A percentile compares a stretch with the other conserved stretches of the same genome.
phyloP scores from a whole-genome alignment of 2,113 vertebrate species.

The western clawed frog (Xenopus tropicalis) region UCB_Xtro_10.0 CM004444.2:59205001-59205500 shows the following conservation, averaged over 20 bases:
- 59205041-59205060: background rate
- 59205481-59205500: no score
- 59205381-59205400: no score
- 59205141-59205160: conserved; percentile 22
- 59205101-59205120: conserved; percentile 5
- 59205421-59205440: no score
- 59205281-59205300: conserved; percentile 23
- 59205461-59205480: no score
- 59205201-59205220: conserved; percentile 10
- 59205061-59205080: background rate
- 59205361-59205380: conserved; percentile 3
- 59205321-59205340: conserved; percentile 19
- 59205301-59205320: background rate
- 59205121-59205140: conserved; percentile 12
- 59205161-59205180: conserved; percentile 28
- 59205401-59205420: no score
- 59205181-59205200: conserved; percentile 18
- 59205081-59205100: background rate
- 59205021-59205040: background rate
- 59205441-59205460: no score
- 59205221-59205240: conserved; percentile 17
- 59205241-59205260: conserved; percentile 25
- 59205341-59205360: conserved; percentile 16
- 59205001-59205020: background rate
- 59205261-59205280: background rate